Base-by-base conservation (phyloP, 2,113 vertebrate species). In the Prunella himalayana region DNA sequence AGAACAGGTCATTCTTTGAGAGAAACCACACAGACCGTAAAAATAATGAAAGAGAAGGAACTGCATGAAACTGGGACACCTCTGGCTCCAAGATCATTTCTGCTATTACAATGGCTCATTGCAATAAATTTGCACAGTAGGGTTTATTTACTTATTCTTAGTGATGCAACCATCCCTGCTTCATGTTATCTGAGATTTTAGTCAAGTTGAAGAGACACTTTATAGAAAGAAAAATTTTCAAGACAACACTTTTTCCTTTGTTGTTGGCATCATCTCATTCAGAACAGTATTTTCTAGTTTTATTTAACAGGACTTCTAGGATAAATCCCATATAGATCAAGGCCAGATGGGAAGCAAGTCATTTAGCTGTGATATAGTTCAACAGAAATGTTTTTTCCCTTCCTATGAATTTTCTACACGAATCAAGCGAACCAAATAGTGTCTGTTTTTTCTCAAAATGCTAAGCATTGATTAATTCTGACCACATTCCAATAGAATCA, bases 1-100 rank as follows among this genome's bases (percentile, higher is more conserved):
- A 90, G 85, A 82, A 94, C 76, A 84, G 86, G 88, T 91, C 93
- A 86, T 97, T 98, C 94, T 71, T 92, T 96, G 82, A 96, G 49
- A 88, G 47, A 96, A 97, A 90, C 54, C 72, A 92, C 70, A 77
- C 33, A 77, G 80, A 64, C 66, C 15, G 0, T 93, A 86, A 30
- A 94, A 80, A 90, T 80, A 97, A 92, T 15, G 25, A 47, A 92
- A 77, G 31, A 71, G 68, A 37, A 84, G 50, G 49, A 95, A 53
- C 41, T 83, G 41, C 51, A 57, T 78, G 77, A 86, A 81, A 95
- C 50, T 50, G 25, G 81, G 65, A 59, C 82, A 82, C 72, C 84
- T 96, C 54, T 77, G 86, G 57, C 88, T 96, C 41, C 93, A 73
- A 97, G 75, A 59, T 78, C 5, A 88, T 81, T 56, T 73, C 79